phyloP scores from a whole-genome alignment of 2,113 vertebrate genomes.

The Atrichornis clamosus region DNA sequence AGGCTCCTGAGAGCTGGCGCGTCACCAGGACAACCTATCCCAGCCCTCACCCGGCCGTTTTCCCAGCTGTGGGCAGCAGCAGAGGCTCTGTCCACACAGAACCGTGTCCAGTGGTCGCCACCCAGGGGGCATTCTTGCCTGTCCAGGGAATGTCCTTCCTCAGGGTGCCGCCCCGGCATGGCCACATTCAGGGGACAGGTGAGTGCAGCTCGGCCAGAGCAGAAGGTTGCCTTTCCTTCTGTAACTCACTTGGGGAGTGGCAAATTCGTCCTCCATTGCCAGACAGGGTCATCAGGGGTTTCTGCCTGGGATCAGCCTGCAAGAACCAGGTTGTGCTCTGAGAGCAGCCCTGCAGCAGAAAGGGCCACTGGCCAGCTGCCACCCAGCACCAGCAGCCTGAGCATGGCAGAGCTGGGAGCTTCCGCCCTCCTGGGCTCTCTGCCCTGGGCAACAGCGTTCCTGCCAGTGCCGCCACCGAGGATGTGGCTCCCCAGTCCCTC shows the following conservation, averaged over 20 bases:
- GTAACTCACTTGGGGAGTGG: neutral
- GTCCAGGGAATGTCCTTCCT: too few species aligned
- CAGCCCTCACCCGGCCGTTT: neutral
- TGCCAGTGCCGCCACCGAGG: neutral
- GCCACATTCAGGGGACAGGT: neutral
- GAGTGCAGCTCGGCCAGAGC: too few species aligned
- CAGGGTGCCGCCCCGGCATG: neutral
- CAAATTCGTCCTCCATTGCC: neutral
- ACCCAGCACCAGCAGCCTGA: neutral
- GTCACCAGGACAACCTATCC: neutral
- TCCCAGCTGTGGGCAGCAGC: neutral
- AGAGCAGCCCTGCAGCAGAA: neutral
- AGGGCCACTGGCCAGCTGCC: neutral
- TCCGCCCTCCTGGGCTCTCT: neutral
- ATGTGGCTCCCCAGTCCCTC: neutral
- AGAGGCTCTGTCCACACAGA: neutral
- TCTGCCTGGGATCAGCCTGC: neutral
- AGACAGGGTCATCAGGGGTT: fast-evolving
- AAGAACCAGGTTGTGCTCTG: neutral
- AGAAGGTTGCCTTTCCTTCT: neutral
- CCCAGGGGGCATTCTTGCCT: too few species aligned
- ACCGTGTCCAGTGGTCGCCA: neutral
- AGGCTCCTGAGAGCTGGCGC: neutral
- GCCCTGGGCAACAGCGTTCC: too few species aligned
- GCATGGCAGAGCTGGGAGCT: too few species aligned